Conservation (phyloP, 2,797 vertebrate genomes). For the Myotis findleyi region DNA sequence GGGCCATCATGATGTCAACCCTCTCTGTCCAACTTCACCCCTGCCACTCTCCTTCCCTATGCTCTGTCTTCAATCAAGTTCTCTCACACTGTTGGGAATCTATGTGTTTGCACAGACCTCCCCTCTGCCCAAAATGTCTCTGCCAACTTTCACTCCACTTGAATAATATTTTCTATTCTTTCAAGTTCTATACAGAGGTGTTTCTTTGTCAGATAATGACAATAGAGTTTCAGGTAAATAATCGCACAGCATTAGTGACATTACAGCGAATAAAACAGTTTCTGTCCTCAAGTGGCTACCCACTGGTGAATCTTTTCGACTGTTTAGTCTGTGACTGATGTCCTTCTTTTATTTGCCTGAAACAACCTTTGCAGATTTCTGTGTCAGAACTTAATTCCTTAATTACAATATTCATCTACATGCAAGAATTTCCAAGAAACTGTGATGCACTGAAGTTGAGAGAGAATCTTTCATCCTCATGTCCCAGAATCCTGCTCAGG, state of each 20-base stretch:
- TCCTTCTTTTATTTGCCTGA: background rate
- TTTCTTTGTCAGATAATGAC: background rate
- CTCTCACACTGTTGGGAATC: background rate
- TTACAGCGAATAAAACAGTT: background rate
- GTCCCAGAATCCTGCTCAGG: background rate
- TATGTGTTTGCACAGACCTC: background rate
- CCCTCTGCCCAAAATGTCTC: background rate
- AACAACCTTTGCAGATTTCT: background rate
- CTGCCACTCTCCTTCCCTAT: background rate
- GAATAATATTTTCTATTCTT: background rate
- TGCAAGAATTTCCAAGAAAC: background rate
- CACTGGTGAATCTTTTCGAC: background rate
- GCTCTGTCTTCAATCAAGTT: background rate
- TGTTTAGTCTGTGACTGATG: background rate
- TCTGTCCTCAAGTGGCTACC: background rate
- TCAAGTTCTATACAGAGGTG: background rate
- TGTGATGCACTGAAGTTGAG: background rate
- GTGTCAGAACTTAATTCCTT: background rate
- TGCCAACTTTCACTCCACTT: background rate
- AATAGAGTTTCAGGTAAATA: background rate
- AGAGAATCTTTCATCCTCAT: background rate
- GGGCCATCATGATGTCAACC: background rate
- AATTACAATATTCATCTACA: background rate
- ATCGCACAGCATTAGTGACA: background rate
- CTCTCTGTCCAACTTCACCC: background rate